phyloP scores from a whole-genome alignment of 1,140 invertebrate genomes.

The Drosophila mauritiana region DNA sequence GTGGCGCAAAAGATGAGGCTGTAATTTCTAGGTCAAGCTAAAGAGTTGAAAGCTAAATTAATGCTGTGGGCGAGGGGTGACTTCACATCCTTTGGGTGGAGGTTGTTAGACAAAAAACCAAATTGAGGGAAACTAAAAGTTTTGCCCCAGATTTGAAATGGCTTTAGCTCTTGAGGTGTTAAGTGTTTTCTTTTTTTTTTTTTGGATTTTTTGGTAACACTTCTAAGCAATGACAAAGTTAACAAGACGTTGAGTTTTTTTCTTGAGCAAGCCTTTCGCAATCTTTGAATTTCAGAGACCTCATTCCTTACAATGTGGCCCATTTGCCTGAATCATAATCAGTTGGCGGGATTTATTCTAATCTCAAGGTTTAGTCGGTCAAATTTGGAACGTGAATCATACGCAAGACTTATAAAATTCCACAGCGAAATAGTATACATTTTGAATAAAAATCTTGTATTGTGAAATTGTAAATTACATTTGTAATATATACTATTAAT shows the following conservation, averaged over 20 bases:
- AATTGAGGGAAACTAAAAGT: constrained; percentile 52
- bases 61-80: background rate
- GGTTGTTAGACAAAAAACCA: constrained; percentile 17
- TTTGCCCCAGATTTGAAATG: constrained; percentile 42
- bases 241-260: background rate
- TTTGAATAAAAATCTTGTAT: too few relatives aligned
- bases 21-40: constrained; percentile 61
- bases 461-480: too few relatives aligned
- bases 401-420: background rate
- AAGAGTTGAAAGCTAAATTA: constrained; percentile 33
- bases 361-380: background rate
- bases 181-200: constrained; percentile 23
- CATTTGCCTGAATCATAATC: background rate
- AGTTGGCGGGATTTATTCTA: background rate
- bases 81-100: constrained; percentile 7
- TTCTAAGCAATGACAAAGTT: constrained; percentile 20
- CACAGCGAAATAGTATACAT: too few relatives aligned
- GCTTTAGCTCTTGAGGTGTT: constrained; percentile 25
- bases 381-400: background rate
- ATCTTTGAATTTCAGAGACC: constrained; percentile 19
- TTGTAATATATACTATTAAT: too few relatives aligned
- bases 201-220: constrained; percentile 16
- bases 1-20: constrained; percentile 24
- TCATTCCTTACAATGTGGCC: background rate
- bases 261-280: background rate